Evolutionary conservation across 2,888 invertebrate genomes (phyloP).

Genomic region (Aethes cnicana): DNA sequence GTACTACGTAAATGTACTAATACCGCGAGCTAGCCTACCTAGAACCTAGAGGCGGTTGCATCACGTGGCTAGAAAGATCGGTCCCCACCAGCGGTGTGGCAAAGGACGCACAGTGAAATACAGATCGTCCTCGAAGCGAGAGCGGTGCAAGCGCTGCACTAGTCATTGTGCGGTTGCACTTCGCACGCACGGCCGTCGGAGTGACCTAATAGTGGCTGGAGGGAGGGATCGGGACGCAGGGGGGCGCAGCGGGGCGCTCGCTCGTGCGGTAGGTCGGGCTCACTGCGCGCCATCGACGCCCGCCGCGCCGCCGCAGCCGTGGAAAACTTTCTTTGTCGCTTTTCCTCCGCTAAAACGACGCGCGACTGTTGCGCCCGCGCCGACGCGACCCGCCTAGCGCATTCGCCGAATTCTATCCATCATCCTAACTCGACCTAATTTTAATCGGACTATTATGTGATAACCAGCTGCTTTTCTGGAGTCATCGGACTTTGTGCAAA

Average conservation of each 20-base stretch:
- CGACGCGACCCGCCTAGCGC: slow-evolving; percentile 32
- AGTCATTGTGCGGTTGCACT: slow-evolving; percentile 79
- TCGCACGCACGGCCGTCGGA: slow-evolving; percentile 78
- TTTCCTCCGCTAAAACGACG: slow-evolving; percentile 76
- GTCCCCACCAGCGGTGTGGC: slow-evolving; percentile 79
- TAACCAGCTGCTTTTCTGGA: slow-evolving; percentile 40
- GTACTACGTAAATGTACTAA: slow-evolving; percentile 42
- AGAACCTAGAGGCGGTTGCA: slow-evolving; percentile 69
- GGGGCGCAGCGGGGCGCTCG: slow-evolving; percentile 58
- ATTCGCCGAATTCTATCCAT: too few relatives aligned
- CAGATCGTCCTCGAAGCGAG: slow-evolving; percentile 83
- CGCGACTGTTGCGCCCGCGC: slow-evolving; percentile 61
- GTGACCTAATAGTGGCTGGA: slow-evolving; percentile 82
- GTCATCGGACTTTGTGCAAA: slow-evolving; percentile 53
- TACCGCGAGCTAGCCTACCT: slow-evolving; percentile 58
- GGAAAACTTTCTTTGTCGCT: slow-evolving; percentile 80
- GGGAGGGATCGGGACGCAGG: slow-evolving; percentile 78
- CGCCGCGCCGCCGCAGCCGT: slow-evolving; percentile 65
- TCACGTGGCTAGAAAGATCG: slow-evolving; percentile 79
- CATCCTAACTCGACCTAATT: slow-evolving; percentile 11
- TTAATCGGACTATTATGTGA: slow-evolving; percentile 50
- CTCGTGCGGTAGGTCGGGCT: slow-evolving; percentile 81
- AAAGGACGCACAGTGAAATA: slow-evolving; percentile 81
- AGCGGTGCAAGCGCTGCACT: slow-evolving; percentile 81
- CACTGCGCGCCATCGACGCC: slow-evolving; percentile 74